These are phyloP conservation scores for Pachyuromys duprasi DNA, from an alignment of 2,797 vertebrate species.

Conservation along the genomic window DNA sequence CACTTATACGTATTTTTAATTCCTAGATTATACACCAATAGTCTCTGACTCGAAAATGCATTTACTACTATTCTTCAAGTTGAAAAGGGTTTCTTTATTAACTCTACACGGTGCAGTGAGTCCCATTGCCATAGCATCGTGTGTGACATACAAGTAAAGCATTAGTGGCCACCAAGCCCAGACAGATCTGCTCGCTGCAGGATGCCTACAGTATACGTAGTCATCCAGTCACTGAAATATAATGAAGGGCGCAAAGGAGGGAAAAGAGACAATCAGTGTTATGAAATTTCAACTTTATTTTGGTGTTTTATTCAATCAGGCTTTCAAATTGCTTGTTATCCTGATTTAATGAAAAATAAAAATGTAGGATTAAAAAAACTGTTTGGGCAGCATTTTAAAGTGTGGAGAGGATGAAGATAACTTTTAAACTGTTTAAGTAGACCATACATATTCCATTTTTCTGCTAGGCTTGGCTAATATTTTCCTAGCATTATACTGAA, in stretches of 20 bases:
- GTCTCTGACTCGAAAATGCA: not conserved
- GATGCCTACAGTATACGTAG: constrained; percentile 74
- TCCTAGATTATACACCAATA: constrained; percentile 7
- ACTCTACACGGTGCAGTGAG: constrained; percentile 69
- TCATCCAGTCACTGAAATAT: constrained; percentile 81
- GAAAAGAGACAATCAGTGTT: constrained; percentile 63
- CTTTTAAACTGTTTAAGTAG: constrained; percentile 75
- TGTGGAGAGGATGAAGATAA: constrained; percentile 78
- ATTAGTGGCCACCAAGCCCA: constrained; percentile 73
- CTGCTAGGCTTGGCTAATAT: constrained; percentile 82
- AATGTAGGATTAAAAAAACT: constrained; percentile 34
- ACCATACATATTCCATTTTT: constrained; percentile 75
- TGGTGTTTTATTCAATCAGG: constrained; percentile 62
- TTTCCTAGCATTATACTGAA: constrained; percentile 79
- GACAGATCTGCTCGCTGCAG: constrained; percentile 79
- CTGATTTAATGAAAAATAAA: constrained; percentile 74
- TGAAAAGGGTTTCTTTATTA: constrained; percentile 63
- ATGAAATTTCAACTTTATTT: constrained; percentile 60
- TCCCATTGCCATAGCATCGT: constrained; percentile 59
- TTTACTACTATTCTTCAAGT: constrained; percentile 58
- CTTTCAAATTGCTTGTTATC: constrained; percentile 78
- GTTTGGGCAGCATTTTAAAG: constrained; percentile 80
- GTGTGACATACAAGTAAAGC: constrained; percentile 1
- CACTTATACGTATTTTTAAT: constrained; percentile 50
- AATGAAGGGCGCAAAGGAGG: constrained; percentile 71